Evolutionary conservation across 2,797 vertebrate genomes (phyloP).

Genomic region (Acomys russatus): DNA sequence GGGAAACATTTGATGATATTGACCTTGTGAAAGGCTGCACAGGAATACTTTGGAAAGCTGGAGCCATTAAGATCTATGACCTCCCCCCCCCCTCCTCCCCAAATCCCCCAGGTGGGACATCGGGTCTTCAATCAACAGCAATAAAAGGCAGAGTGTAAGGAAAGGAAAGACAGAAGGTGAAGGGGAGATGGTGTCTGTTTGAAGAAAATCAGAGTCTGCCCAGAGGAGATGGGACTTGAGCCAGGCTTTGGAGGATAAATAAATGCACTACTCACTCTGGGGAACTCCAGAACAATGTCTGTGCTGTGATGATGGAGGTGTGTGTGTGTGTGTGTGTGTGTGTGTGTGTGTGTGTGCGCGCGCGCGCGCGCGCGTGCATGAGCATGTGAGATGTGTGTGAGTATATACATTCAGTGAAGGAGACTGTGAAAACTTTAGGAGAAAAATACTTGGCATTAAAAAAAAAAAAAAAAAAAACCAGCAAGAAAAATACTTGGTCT

Average conservation of each 20-base stretch:
- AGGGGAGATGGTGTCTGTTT: neutral
- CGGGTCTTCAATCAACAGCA: neutral
- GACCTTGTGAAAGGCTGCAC: neutral
- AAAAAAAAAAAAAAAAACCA: neutral
- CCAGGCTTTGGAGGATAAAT: neutral
- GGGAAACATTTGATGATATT: constrained; percentile 33
- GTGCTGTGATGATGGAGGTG: neutral
- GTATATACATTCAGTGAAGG: neutral
- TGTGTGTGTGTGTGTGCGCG: neutral
- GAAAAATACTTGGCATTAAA: no score
- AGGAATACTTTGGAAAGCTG: constrained; percentile 42
- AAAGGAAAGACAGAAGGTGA: neutral
- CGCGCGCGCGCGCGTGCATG: no score
- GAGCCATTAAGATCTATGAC: neutral
- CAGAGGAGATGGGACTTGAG: neutral
- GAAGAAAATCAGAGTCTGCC: constrained; percentile 2
- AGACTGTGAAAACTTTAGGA: neutral
- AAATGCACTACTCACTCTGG: neutral
- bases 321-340: neutral
- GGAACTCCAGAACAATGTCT: neutral
- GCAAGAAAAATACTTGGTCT: neutral
- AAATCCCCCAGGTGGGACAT: neutral
- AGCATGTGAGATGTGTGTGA: no score
- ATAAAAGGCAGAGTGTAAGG: constrained; percentile 36
- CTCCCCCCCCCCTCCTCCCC: neutral